Conservation (phyloP, 1,140 invertebrate species). For the Acyrthosiphon pisum region DNA sequence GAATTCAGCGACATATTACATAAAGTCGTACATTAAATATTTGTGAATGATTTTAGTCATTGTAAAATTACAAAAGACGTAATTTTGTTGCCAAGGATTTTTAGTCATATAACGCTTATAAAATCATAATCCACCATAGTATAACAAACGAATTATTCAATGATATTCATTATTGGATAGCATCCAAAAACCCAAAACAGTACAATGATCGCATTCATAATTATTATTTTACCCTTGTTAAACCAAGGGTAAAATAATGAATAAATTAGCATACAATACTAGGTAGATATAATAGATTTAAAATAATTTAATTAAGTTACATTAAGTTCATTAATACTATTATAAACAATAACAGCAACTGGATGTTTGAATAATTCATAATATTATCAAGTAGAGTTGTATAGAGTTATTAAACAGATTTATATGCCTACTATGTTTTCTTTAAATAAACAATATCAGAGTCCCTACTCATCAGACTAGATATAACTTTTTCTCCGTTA, state of each 20-base stretch:
- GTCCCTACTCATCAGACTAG: not conserved
- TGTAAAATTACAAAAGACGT: not conserved
- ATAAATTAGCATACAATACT: slow-evolving; percentile 22
- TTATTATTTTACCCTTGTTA: not conserved
- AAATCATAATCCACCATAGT: not conserved
- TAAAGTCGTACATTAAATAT: not conserved
- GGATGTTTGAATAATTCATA: not conserved
- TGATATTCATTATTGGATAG: not conserved
- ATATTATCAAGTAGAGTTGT: not conserved
- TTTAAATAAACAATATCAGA: not conserved
- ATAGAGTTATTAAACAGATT: not conserved
- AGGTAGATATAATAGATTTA: not conserved
- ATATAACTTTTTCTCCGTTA: not conserved
- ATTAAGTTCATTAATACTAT: slow-evolving; percentile 12
- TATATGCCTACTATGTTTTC: not conserved
- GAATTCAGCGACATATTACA: not conserved
- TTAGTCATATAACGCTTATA: not conserved
- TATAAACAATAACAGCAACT: not conserved
- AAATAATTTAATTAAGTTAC: slow-evolving; percentile 9
- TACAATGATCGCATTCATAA: not conserved
- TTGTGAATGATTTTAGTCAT: not conserved
- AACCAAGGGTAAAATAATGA: slow-evolving; percentile 16
- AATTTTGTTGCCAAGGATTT: not conserved
- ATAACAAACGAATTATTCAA: slow-evolving; percentile 33
- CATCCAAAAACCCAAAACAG: not conserved